These are phyloP conservation scores for Hyalella azteca DNA, from an alignment of 2,888 invertebrate species.

Conservation along the genomic window DNA sequence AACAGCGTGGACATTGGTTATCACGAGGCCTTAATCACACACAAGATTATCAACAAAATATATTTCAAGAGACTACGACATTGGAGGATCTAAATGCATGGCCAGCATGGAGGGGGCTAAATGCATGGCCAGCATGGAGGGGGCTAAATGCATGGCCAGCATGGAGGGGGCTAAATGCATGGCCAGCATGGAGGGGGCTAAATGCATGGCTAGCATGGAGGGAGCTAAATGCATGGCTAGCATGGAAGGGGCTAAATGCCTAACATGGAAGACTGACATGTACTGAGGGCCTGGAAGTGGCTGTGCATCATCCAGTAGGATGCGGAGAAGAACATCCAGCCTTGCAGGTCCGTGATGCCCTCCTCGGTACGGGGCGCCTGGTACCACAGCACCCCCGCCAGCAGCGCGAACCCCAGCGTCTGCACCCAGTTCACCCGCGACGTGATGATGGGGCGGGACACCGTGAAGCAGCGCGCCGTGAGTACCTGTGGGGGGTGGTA, in stretches of 20 bases:
- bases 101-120: constrained; percentile 63
- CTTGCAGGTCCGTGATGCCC: constrained; percentile 77
- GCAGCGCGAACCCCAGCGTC: constrained; percentile 73
- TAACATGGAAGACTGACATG: constrained; percentile 75
- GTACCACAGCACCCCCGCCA: constrained; percentile 80
- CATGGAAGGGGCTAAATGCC: too few relatives aligned
- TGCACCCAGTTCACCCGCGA: constrained; percentile 80
- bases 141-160: constrained; percentile 75
- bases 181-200: neutral
- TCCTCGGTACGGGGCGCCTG: constrained; percentile 77
- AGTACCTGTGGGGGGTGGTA: constrained; percentile 69
- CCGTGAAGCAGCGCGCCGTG: constrained; percentile 76
- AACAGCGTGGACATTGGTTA: too few relatives aligned
- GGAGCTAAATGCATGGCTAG: neutral
- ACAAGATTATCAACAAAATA: neutral
- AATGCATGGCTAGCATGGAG: neutral
- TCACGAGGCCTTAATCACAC: too few relatives aligned
- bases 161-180: neutral
- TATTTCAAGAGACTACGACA: neutral
- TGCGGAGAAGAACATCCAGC: constrained; percentile 84
- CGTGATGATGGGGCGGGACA: constrained; percentile 76
- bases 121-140: constrained; percentile 79
- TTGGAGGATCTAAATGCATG: neutral
- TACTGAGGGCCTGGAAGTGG: constrained; percentile 77
- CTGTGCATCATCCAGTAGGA: constrained; percentile 84